These are phyloP conservation scores for Siniperca obscura DNA, from an alignment of 2,797 vertebrate species.

Conservation along the genomic window DNA sequence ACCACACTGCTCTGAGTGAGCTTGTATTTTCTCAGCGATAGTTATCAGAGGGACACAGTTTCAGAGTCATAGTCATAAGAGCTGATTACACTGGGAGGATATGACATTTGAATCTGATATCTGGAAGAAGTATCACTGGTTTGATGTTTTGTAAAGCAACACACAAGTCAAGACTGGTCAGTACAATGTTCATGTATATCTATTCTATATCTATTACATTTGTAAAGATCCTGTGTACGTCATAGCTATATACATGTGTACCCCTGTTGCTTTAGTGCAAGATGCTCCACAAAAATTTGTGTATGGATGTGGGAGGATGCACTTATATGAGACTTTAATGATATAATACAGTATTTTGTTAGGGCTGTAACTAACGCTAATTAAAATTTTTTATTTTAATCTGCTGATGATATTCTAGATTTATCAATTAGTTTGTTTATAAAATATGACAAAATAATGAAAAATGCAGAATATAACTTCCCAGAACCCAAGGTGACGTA, in stretches of 20 bases:
- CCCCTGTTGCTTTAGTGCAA: not conserved
- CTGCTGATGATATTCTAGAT: not conserved
- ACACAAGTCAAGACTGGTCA: no score
- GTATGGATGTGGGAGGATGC: not conserved
- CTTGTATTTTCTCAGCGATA: not conserved
- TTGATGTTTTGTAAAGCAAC: not conserved
- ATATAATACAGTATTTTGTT: not conserved
- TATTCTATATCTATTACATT: not conserved
- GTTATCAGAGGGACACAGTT: not conserved
- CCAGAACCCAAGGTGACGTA: not conserved
- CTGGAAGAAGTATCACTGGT: not conserved
- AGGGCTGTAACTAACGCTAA: not conserved
- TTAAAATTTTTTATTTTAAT: not conserved
- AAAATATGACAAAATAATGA: not conserved
- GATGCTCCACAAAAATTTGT: not conserved
- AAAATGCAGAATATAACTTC: not conserved
- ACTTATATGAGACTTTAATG: not conserved
- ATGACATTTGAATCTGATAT: conserved; percentile 5
- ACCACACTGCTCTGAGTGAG: no score
- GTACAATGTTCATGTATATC: no score
- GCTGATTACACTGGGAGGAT: not conserved
- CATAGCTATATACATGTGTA: not conserved
- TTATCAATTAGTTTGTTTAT: not conserved
- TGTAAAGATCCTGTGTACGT: no score
- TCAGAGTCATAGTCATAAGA: not conserved